phyloP scores from a whole-genome alignment of 1,140 invertebrate genomes.

The Globodera rostochiensis region DNA sequence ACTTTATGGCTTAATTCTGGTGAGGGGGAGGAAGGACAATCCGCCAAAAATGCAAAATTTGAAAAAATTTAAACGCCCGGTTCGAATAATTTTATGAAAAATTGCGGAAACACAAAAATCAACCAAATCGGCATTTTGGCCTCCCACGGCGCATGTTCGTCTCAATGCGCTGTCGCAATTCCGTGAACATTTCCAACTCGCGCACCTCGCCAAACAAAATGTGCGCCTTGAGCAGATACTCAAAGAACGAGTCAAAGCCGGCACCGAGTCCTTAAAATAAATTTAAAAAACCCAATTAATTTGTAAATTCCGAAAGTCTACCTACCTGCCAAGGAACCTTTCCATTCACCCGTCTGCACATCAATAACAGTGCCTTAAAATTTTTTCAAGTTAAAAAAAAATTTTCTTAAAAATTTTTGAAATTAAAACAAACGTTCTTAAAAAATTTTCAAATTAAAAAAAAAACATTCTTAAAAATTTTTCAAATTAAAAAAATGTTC shows the following conservation, averaged over 20 bases:
- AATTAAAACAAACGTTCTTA: too few relatives aligned
- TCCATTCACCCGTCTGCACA: conserved; percentile 74
- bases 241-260: conserved; percentile 75
- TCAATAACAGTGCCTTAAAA: conserved; percentile 72
- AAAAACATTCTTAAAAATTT: conserved; percentile 63
- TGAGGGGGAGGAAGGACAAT: too few relatives aligned
- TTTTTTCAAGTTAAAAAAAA: background rate
- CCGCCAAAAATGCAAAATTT: too few relatives aligned
- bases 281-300: conserved; percentile 54
- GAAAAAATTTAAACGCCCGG: too few relatives aligned
- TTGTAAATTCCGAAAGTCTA: conserved; percentile 69
- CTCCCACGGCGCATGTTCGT: conserved; percentile 73
- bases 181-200: conserved; percentile 72
- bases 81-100: too few relatives aligned
- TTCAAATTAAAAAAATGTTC: background rate
- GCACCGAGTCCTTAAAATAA: conserved; percentile 72
- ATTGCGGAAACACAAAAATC: background rate
- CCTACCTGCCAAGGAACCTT: conserved; percentile 68
- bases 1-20: too few relatives aligned
- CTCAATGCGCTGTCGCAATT: conserved; percentile 72
- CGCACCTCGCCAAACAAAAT: conserved; percentile 73
- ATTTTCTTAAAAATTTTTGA: too few relatives aligned
- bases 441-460: too few relatives aligned
- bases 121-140: conserved; percentile 52
- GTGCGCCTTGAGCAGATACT: conserved; percentile 75